Percentiles rank a stretch among this genome's conserved stretches.
These are phyloP conservation scores for Lipotes vexillifer DNA, from an alignment of 2,113 vertebrate genomes.

Conservation along the genomic window DNA sequence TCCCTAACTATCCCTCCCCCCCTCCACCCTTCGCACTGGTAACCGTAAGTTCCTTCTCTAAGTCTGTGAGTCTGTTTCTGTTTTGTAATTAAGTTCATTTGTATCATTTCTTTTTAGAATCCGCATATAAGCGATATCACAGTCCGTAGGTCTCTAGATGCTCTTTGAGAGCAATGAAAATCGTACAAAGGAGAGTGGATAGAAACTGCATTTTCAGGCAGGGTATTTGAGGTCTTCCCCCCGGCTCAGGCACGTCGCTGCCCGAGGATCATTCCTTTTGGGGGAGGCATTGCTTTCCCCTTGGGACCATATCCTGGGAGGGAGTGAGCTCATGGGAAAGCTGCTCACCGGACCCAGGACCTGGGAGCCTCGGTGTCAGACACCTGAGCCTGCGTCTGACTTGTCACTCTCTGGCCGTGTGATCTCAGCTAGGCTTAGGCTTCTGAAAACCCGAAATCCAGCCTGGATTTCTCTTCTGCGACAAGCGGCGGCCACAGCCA, in stretches of 20 bases:
- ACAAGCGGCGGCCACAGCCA: background rate
- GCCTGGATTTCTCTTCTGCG: background rate
- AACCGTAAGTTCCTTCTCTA: no score
- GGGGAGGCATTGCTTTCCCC: background rate
- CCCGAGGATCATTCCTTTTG: background rate
- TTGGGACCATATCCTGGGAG: background rate
- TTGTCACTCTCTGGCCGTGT: fast-evolving
- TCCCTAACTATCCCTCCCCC: no score
- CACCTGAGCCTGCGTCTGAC: background rate
- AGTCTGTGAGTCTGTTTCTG: no score
- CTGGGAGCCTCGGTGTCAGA: background rate
- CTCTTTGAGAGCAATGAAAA: background rate
- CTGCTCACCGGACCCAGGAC: background rate
- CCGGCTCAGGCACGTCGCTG: background rate
- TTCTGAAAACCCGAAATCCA: no score
- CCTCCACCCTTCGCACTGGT: no score
- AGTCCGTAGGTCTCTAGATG: background rate
- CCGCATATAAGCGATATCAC: no score
- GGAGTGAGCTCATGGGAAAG: background rate
- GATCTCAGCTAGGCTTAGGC: background rate
- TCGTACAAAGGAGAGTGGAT: background rate
- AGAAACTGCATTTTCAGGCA: background rate
- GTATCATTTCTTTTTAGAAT: no score
- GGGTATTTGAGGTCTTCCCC: background rate
- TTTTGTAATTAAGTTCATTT: no score